Base-by-base conservation (phyloP, 2,113 vertebrate genomes). In the Nannobrachium achirus region DNA sequence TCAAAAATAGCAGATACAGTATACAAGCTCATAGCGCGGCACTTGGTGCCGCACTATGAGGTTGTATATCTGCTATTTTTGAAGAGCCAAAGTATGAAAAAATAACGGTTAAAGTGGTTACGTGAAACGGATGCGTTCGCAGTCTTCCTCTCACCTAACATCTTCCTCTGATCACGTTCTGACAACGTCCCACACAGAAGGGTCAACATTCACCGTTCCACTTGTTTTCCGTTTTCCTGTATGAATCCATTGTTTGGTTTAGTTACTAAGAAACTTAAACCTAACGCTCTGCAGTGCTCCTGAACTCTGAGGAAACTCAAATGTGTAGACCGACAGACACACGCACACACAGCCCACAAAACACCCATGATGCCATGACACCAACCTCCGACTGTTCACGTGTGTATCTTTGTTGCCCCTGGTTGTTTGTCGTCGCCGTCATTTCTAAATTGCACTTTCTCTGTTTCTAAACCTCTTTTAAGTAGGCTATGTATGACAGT, bases 391-490 rank as follows among this genome's bases (percentile, higher is more conserved):
- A 20, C 51, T 19, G 39, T 14, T 38, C 45, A 7, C 13, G 15
- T 41, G 62, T 63, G 73, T 75, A 69, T 79, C 73, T 76, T 2
- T 2, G 72, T 75, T 6, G 48, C 72, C 67, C n/a, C 65, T 64
- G 69, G 69, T 66, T 80, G 78, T 81, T 83, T 83, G 70, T 73
- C 14, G 63, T 88, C 68, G 64, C 62, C 3, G 10, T 71, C 10
- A 11, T 66, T 70, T 57, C 39, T 39, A 74, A 88, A 79, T 88
- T 92, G 92, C 91, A 89, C 89, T 89, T 88, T 90, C 74, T 90
- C 81, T 84, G 82, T 84, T 64, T 80, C 46, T 14, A 48, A 66
- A 86, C 80, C 81, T 79, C 25, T 33, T n/a, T 66, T 78, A 79
- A 80, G 86, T 50, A 14, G 61, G 65, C 72, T 62, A 75, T 51